These are phyloP conservation scores for Chloroceryle inda DNA, from an alignment of 2,797 vertebrate species.

Conservation along the genomic window DNA sequence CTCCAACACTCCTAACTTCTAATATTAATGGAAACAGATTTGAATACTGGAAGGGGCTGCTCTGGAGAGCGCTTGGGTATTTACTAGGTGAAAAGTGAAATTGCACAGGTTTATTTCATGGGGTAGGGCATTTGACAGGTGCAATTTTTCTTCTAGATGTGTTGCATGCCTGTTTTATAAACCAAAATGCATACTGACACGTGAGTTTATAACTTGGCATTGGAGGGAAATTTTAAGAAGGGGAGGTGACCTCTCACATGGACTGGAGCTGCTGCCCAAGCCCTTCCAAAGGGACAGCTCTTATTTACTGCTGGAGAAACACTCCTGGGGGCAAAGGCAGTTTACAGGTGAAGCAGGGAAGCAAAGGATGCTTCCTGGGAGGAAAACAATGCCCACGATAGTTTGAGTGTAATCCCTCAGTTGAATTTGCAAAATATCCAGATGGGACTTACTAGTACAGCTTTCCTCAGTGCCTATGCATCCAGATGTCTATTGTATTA, in stretches of 20 bases:
- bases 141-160: slow-evolving; percentile 83
- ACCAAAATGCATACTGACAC: slow-evolving; percentile 74
- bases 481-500: neutral
- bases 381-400: neutral
- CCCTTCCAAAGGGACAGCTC: neutral
- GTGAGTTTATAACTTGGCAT: slow-evolving; percentile 67
- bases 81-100: slow-evolving; percentile 86
- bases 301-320: neutral
- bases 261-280: neutral
- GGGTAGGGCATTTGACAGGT: slow-evolving; percentile 83
- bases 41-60: slow-evolving; percentile 80
- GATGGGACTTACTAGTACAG: neutral
- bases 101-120: slow-evolving; percentile 81
- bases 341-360: neutral
- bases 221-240: slow-evolving; percentile 40
- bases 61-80: slow-evolving; percentile 82
- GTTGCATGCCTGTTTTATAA: slow-evolving; percentile 81
- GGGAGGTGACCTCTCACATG: neutral
- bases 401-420: neutral
- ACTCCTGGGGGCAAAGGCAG: neutral
- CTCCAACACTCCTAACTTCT: slow-evolving; percentile 78
- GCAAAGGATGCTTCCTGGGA: neutral
- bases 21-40: slow-evolving; percentile 84
- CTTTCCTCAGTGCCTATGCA: neutral
- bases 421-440: neutral